Evolutionary conservation across 2,113 vertebrate species (phyloP), one percentile per base, ranked within the genome.

Genomic region (Elachura formosa): DNA sequence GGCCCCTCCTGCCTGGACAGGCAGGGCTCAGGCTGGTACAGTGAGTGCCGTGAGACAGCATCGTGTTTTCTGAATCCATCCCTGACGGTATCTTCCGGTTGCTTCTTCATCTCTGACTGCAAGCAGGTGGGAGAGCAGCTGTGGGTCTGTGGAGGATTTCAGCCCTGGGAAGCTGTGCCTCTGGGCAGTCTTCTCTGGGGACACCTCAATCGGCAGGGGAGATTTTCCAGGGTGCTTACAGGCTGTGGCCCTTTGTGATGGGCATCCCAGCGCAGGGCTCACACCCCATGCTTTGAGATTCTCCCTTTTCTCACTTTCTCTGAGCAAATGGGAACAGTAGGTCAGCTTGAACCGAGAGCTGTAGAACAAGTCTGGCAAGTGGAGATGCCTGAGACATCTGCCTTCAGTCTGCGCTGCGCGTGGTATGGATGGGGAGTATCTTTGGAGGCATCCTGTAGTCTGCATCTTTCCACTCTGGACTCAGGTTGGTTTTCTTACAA

Each of bases 401-500:
- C 41, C 48, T 84, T 93, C 93, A 89, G 84, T 87, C 71, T 93
- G 56, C 41, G 69, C 56, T 72, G 84, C 0, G 1, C 20, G 2
- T 89, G 48, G 52, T 29, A 85, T 82, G 84, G 87, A 76, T 8
- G 4, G n/a, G 73, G 66, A 89, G 36, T 33, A 62, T 87, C 66
- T 87, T 26, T 82, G 87, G 81, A 79, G 67, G 40, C 45, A 82
- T 91, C 82, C 58, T 73, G 54, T 14, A 29, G 61, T 14, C 87
- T 89, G 61, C 77, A 23, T 81, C 76, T 93, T 84, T 81, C 82
- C 74, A 5, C 40, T 19, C 62, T 68, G 93, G 62, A 81, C 92
- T 92, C 93, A 94, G 91, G 93, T 93, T 94, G 59, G 71, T 95
- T 79, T 96, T 93, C 67, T 76, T 72, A 48, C 64, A 17, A 62